Evolutionary conservation across 2,888 invertebrate genomes (phyloP), one percentile per base, ranked within the genome.

Genomic region (Nipponacmea schrenckii): DNA sequence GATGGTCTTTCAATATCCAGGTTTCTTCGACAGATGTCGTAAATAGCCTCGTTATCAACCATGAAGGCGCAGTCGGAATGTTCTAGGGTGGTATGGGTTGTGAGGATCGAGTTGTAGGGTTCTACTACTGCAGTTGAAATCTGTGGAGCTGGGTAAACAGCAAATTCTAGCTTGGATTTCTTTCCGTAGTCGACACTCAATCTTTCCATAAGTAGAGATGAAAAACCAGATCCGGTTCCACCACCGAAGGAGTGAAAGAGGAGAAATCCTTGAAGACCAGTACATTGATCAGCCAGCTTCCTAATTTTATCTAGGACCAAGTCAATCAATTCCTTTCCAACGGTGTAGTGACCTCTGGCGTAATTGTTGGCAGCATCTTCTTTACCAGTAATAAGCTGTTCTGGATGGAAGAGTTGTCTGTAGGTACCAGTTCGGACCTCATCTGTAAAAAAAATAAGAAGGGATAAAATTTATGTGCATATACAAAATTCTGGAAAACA

Each of bases 311-410:
- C 94, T 81, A 95, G 87, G 4, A 93, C 93, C 4, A 93, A 81
- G 77, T 94, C 93, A 26, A 94, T 91, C 89, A 94, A 92, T 88
- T 95, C 94, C 69, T 91, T 90, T 2, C 97, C 97, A 87, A 98
- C 96, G 81, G 97, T 98, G 92, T 98, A 98, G 91, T 98, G 97
- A 77, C 97, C 97, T 86, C 97, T 94, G 76, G 97, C 97, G 82
- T 97, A 98, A 91, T 97, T 98, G 91, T 98, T 97, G 83, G 97
- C 97, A 68, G 97, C 97, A 89, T 97, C 97, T 91, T 97, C 97
- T 90, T 97, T 97, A 83, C 97, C 97, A 84, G 96, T 96, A 90
- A 97, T 96, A 90, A 97, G 92, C 91, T 97, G 97, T 91, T 98
- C 97, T 77, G 97, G 97, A 90, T 98, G 97, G 93, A 97, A 97